Base-by-base conservation (phyloP, 1,140 invertebrate species). In the Nasonia vitripennis region DNA sequence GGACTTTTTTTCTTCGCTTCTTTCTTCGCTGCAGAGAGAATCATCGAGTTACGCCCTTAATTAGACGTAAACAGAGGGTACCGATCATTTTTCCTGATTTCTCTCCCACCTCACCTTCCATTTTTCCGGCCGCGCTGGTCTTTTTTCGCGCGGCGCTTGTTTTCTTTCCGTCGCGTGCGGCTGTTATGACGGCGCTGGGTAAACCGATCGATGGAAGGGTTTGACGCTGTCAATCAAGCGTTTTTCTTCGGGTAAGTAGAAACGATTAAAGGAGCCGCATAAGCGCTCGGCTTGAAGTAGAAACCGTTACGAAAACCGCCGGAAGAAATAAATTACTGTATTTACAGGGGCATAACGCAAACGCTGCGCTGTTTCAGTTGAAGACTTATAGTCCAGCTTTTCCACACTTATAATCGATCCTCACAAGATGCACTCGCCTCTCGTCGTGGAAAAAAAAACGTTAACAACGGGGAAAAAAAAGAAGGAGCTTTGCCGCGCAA, bases 21-120 rank as follows among this genome's bases (percentile, higher is more conserved):
- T 70, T 31, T 17, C 68, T 70, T 70, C 9, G 68, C 23, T 23
- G 10, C 10, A 45, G 41, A 45, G 20, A 78, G 55, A n/a, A 78
- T 80, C 78, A 80, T 70, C 78, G 31, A 77, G 73, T 68, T 51
- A 83, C 74, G 37, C 9, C n/a, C 37, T 83, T 67, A 83, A 83
- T 83, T 68, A 67, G 74, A 71, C 75, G 75, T 84, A 78, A 84
- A 84, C 67, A 84, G 37, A 77, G 14, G n/a, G 37, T 71, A 45
- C 41, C 37, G 75, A 84, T 84, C 62, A 84, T 78, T 70, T 84
- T 70, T 84, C 71, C 78, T 67, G 55, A 0, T 23, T 70, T 27
- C 3, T 41, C 67, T 23, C 14, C 37, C 23, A 45, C 41, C 10
- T 41, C 37, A 27, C 23, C 78, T 37, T 11, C 37, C 14, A 20